A percentile compares a stretch with the other conserved stretches of the same genome.
phyloP scores from a whole-genome alignment of 2,113 vertebrate genomes.

The Pterocles burchelli region DNA sequence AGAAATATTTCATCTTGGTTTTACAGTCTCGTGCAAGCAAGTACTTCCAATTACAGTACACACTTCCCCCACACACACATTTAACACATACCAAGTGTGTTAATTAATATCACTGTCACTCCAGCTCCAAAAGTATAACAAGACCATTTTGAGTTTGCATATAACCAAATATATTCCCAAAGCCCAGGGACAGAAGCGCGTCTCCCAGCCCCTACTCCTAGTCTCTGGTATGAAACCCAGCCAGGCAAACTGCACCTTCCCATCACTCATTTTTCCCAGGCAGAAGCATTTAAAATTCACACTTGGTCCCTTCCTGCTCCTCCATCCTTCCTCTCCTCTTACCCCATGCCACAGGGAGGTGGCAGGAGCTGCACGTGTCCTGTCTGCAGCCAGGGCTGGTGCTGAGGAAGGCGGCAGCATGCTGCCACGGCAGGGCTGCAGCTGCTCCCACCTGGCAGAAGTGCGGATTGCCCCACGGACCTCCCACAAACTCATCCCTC shows the following conservation, averaged over 20 bases:
- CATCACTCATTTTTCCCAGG: not conserved
- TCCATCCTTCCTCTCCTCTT: not conserved
- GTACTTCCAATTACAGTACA: not conserved
- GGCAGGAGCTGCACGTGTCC: not conserved
- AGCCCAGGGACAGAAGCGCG: not conserved
- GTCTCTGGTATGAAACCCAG: not conserved
- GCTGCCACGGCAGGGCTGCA: not conserved
- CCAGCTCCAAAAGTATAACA: not conserved
- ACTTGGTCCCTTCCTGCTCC: not conserved
- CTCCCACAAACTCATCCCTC: not conserved
- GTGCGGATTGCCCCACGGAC: no score
- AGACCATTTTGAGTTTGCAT: not conserved
- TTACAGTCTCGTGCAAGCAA: not conserved
- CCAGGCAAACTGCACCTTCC: not conserved
- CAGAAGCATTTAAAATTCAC: not conserved
- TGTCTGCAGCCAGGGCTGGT: not conserved
- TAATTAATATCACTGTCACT: not conserved
- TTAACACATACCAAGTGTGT: not conserved
- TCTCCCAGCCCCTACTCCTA: not conserved
- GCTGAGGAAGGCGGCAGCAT: accelerated
- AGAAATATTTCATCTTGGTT: not conserved
- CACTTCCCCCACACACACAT: not conserved
- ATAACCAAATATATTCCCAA: not conserved
- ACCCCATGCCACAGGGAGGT: not conserved
- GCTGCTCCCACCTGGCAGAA: not conserved